Percentiles rank a stretch among this genome's conserved stretches.
Conservation (phyloP, 2,797 vertebrate genomes). For the Parauchenoglanis punctatus region DNA sequence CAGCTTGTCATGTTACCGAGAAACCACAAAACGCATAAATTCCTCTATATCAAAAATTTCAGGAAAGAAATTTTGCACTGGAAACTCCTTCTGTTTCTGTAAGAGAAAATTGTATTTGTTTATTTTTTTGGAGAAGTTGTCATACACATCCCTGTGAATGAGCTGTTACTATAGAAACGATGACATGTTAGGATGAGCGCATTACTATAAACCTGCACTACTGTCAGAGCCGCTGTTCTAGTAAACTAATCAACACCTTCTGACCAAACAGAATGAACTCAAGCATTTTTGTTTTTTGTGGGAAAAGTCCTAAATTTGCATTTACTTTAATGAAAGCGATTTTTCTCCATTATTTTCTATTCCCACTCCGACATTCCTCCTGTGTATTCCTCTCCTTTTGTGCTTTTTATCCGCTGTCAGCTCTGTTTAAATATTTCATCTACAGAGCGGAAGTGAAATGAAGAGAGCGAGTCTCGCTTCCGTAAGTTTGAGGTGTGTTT, state of each 20-base stretch:
- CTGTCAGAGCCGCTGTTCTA: background rate
- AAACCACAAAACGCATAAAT: background rate
- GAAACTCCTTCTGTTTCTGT: background rate
- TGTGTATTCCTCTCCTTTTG: constrained; percentile 68
- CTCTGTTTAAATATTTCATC: constrained; percentile 77
- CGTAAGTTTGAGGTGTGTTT: constrained; percentile 69
- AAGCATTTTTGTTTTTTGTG: background rate
- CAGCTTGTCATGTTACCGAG: background rate
- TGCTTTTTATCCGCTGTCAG: constrained; percentile 73
- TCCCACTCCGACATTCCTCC: constrained; percentile 61
- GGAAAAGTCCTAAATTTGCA: background rate
- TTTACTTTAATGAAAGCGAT: constrained; percentile 48
- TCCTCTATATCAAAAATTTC: background rate
- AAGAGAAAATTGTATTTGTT: background rate
- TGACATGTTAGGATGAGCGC: too few species aligned
- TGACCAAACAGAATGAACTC: background rate
- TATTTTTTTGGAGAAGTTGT: too few species aligned
- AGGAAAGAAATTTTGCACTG: too few species aligned
- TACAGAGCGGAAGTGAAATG: constrained; percentile 63
- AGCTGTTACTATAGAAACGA: background rate
- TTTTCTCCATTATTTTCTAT: constrained; percentile 47
- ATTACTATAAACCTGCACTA: background rate
- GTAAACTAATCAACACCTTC: constrained; percentile 3
- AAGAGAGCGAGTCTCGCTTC: constrained; percentile 64
- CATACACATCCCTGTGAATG: background rate